Base-by-base conservation (phyloP, 2,888 invertebrate species). In the Drosophila siamana region DNA sequence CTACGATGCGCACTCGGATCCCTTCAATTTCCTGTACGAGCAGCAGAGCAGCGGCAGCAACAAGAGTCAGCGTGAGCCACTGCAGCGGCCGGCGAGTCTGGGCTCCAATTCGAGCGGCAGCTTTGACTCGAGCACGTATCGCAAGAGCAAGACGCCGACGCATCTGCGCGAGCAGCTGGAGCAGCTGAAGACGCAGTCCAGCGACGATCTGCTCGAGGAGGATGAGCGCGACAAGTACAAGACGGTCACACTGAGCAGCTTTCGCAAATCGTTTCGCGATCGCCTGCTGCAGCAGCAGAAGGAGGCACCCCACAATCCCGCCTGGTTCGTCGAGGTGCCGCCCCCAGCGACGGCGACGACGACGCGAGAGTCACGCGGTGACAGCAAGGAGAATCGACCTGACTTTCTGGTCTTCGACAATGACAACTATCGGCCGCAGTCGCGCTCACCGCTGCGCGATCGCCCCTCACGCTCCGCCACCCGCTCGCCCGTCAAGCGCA, bases 251-350 rank as follows among this genome's bases (percentile, higher is more conserved):
- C 47, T 92, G 5, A 92, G 90, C 46, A 92, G 91, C 52, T 91
- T 91, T 57, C 91, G 92, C 9, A 91, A 90, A 68, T 92, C 92
- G 0, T 92, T 92, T 70, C 89, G 92, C 0, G 91, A 92, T 4
- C 89, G 89, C 24, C 81, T 92, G 56, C 54, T 92, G 48, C 80
- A 90, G 13, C 85, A 90, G 40, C 88, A 90, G 33, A 90, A 91
- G 13, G 89, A 92, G 15, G 83, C 87, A 4, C 89, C 91, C 0
- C 83, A 92, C 47, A 92, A 92, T 85, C 92, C 92, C 26, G 77
- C 92, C 55, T 92, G 92, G 92, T 92, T 92, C 66, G 91, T 92
- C 4, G 90, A 91, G 67, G 92, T 92, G 6, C 91, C 92, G 2
- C 64, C 84, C 0, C 61, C 62, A 24, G 24, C 41, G 30, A 57